phyloP scores from a whole-genome alignment of 2,113 vertebrate species.

The Hyperopisus bebe region DNA sequence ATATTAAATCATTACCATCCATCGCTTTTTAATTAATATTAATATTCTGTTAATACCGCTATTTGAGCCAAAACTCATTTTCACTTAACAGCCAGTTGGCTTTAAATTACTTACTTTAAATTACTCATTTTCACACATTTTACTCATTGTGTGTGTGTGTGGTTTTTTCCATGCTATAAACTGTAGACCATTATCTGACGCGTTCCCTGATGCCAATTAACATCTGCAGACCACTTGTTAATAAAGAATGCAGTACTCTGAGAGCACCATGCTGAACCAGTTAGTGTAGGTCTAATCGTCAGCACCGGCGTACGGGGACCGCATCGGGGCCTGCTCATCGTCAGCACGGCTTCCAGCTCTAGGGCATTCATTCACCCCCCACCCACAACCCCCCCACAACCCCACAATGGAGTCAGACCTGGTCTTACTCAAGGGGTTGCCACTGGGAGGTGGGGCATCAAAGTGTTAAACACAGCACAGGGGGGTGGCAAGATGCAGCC shows the following conservation, averaged over 20 bases:
- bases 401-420: conserved; percentile 2
- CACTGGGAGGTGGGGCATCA: not conserved
- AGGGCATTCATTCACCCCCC: not conserved
- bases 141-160: not conserved
- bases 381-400: not conserved
- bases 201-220: not conserved
- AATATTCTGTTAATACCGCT: not conserved
- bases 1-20: not conserved
- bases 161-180: not conserved
- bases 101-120: not conserved
- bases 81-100: not conserved
- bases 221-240: conserved; percentile 8
- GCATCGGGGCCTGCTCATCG: not conserved
- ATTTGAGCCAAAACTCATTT: not conserved
- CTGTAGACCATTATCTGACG: conserved; percentile 17
- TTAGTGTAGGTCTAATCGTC: not conserved
- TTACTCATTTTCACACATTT: no score
- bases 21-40: not conserved
- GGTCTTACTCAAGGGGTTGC: not conserved
- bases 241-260: not conserved
- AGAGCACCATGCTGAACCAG: conserved; percentile 5
- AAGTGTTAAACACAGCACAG: not conserved
- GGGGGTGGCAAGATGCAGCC: not conserved
- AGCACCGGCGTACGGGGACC: not conserved
- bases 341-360: conserved; percentile 2